Evolutionary conservation across 2,113 vertebrate species (phyloP).

Genomic region (Tretioscincus oriximinensis): DNA sequence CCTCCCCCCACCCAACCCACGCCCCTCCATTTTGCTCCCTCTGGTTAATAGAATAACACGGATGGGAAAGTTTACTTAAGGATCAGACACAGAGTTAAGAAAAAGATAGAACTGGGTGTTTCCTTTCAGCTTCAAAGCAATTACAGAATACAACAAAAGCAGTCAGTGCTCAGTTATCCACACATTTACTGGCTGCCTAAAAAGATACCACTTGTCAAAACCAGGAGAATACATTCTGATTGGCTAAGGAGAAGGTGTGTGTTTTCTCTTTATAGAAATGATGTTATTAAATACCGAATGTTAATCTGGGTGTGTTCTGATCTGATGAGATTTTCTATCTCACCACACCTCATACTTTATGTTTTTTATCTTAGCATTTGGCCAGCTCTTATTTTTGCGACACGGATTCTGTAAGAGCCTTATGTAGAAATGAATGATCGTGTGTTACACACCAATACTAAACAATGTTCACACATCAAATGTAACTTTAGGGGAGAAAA

Average conservation of each 20-base stretch:
- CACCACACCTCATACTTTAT: background rate
- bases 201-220: background rate
- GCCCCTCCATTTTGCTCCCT: conserved; percentile 24
- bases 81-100: conserved; percentile 47
- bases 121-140: conserved; percentile 29
- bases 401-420: too few species aligned
- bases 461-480: background rate
- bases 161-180: conserved; percentile 11
- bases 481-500: background rate
- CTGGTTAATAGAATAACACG: conserved; percentile 78
- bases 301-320: background rate
- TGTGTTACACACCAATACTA: background rate
- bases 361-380: background rate
- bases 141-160: conserved; percentile 36
- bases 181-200: conserved; percentile 20
- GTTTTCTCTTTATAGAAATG: conserved; percentile 5
- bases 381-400: background rate
- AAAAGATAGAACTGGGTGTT: conserved; percentile 41
- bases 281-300: background rate
- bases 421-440: background rate
- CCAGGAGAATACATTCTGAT: background rate
- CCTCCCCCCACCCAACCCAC: background rate
- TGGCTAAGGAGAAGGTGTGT: background rate
- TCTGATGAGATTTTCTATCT: background rate
- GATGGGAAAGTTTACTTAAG: conserved; percentile 74